Conservation (phyloP, 2,797 vertebrate genomes). For the Oreochromis mossambicus region DNA sequence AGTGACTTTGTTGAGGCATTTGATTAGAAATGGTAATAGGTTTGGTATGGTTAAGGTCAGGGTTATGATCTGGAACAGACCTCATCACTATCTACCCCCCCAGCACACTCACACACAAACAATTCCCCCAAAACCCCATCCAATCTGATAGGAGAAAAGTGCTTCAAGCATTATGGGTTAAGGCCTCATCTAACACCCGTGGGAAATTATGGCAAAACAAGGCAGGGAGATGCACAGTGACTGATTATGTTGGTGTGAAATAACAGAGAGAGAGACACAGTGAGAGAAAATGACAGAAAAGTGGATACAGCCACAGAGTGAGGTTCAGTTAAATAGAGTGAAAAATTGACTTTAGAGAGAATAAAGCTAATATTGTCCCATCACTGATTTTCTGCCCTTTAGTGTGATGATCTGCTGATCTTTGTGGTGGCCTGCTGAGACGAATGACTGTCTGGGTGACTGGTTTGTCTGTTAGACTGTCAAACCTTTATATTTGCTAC, state of each 20-base stretch:
- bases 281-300: slow-evolving; percentile 20
- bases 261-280: slow-evolving; percentile 34
- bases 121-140: slow-evolving; percentile 42
- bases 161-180: slow-evolving; percentile 65
- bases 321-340: slow-evolving; percentile 46
- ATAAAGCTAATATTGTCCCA: slow-evolving; percentile 26
- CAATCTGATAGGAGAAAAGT: slow-evolving; percentile 58
- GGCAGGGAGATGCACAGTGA: slow-evolving; percentile 67
- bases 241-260: slow-evolving; percentile 67
- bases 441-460: background rate
- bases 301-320: background rate
- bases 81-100: slow-evolving; percentile 15
- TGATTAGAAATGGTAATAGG: slow-evolving; percentile 40
- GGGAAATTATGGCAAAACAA: slow-evolving; percentile 73
- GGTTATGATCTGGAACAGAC: slow-evolving; percentile 30
- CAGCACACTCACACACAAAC: slow-evolving; percentile 5
- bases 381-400: slow-evolving; percentile 12
- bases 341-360: slow-evolving; percentile 35
- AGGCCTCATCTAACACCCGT: slow-evolving; percentile 61
- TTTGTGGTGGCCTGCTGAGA: background rate
- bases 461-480: background rate
- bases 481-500: background rate
- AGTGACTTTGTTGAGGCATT: slow-evolving; percentile 36
- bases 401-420: slow-evolving; percentile 15
- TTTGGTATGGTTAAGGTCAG: slow-evolving; percentile 41